Percentiles rank a stretch among this genome's conserved stretches.
phyloP scores from a whole-genome alignment of 1,140 invertebrate genomes.

The Aphelenchoides besseyi region DNA sequence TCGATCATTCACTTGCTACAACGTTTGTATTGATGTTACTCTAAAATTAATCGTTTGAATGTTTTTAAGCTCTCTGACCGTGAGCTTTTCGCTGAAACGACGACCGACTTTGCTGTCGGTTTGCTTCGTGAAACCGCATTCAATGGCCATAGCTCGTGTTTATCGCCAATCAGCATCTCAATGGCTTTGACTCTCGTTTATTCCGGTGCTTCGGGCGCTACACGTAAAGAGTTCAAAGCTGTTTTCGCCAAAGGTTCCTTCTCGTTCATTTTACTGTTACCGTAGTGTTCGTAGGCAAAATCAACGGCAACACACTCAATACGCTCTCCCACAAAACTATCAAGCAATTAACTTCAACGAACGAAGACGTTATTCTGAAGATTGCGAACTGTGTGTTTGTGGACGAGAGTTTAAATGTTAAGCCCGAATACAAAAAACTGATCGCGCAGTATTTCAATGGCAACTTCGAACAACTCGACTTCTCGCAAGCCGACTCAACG shows the following conservation, averaged over 20 bases:
- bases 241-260: not conserved
- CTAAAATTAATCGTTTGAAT: no score
- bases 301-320: not conserved
- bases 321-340: not conserved
- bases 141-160: not conserved
- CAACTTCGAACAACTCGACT: not conserved
- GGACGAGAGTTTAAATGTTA: not conserved
- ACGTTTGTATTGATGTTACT: no score
- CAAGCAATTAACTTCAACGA: not conserved
- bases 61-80: no score
- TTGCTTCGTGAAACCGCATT: not conserved
- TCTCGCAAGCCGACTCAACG: not conserved
- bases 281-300: not conserved
- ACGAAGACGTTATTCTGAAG: not conserved
- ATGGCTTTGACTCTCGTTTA: not conserved
- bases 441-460: not conserved
- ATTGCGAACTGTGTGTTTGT: not conserved
- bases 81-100: no score
- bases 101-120: not conserved
- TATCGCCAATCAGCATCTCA: not conserved
- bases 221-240: not conserved
- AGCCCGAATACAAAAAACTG: not conserved
- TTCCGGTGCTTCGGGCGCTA: not conserved
- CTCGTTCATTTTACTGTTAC: not conserved
- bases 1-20: no score